Base-by-base conservation (phyloP, 2,888 invertebrate genomes). In the Lutraria lutraria region DNA sequence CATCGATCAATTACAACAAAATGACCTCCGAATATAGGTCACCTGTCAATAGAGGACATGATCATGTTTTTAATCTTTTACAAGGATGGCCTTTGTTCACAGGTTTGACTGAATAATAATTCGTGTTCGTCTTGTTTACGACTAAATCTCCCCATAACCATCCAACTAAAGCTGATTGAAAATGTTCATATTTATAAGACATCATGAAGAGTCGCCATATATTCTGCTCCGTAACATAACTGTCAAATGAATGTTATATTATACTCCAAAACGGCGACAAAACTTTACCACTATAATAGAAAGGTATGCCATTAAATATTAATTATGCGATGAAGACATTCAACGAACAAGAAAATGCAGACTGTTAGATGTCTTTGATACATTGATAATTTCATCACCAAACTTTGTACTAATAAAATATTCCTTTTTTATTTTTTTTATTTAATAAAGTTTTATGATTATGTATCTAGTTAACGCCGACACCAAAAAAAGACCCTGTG, bases 181-280 rank as follows among this genome's bases (percentile, higher is more conserved):
- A 76, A 34, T 76, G 34, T n/a, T 76, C 25, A 31, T 76, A 34
- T 76, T 76, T 76, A 76, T 76, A 76, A 76, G 34, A 34, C 19
- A 13, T 76, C 10, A 25, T 76, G 34, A 76, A 16, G 31, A 34
- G 76, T 31, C 34, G 83, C 87, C 87, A 52, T 76, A 68, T 43
- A 83, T 88, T 63, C 53, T 83, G 34, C 29, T 56, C 52, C 63
- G 63, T 84, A 88, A 80, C 83, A 88, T 88, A 88, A 83, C 87
- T 83, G 87, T 80, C 87, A 88, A 80, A 80, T 88, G 83, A 84
- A 83, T 80, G 60, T 56, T 63, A 56, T 80, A 83, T 80, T 88
- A 84, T 83, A 84, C 21, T 68, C 56, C 56, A 34, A 52, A 43
- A 63, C 43, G 80, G 83, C 83, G 87, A 88, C 87, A 88, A 54